These are phyloP conservation scores for Perizoma flavofasciatum DNA, from an alignment of 2,888 invertebrate genomes.

Conservation along the genomic window DNA sequence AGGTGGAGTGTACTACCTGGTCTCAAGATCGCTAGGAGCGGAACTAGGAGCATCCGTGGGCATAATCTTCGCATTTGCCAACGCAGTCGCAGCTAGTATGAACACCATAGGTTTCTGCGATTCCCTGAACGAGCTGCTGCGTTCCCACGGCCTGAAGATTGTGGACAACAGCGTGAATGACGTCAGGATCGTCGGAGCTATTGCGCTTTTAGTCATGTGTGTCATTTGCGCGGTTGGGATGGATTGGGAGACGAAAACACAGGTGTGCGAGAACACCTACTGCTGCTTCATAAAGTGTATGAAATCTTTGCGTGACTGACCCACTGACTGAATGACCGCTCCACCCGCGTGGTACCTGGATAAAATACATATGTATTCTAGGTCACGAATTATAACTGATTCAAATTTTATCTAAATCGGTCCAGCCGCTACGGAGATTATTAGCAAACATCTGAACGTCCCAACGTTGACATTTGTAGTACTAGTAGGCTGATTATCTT, in stretches of 20 bases:
- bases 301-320: too few relatives aligned
- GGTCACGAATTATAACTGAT: too few relatives aligned
- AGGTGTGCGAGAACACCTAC: constrained; percentile 54
- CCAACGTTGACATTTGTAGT: too few relatives aligned
- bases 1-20: constrained; percentile 98
- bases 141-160: constrained; percentile 85
- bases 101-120: constrained; percentile 99
- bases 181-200: constrained; percentile 90
- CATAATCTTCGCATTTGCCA: constrained; percentile 97
- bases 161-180: constrained; percentile 89
- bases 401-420: too few relatives aligned
- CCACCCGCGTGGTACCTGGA: too few relatives aligned
- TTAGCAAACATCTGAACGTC: too few relatives aligned
- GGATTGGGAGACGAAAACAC: constrained; percentile 97
- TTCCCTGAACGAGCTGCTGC: constrained; percentile 91
- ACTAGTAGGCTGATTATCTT: too few relatives aligned
- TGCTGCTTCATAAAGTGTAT: neutral
- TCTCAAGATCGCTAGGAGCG: constrained; percentile 96
- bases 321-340: too few relatives aligned
- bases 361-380: too few relatives aligned
- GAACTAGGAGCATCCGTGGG: constrained; percentile 98
- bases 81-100: constrained; percentile 97
- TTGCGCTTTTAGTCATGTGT: constrained; percentile 91
- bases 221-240: constrained; percentile 95
- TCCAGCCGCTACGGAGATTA: too few relatives aligned